phyloP scores from a whole-genome alignment of 2,888 invertebrate species.

The Melangyna quadrimaculata region DNA sequence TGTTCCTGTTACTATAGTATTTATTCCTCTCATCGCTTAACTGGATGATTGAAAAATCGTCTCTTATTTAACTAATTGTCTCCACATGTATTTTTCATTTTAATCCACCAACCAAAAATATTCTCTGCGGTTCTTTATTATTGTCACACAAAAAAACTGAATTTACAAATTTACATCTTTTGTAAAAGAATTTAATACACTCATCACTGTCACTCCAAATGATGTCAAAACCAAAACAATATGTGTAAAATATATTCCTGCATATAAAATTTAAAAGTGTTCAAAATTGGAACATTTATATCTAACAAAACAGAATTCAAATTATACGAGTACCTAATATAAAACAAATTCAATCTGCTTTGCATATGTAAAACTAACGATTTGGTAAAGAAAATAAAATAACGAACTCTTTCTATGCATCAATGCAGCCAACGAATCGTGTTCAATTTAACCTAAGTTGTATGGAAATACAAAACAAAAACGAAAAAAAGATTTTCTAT shows the following conservation, averaged over 20 bases:
- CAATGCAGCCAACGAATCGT: conserved; percentile 24
- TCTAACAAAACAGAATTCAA: not conserved
- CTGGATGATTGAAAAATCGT: no score
- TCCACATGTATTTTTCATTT: no score
- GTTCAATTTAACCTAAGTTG: conserved; percentile 50
- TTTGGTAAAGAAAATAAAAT: conserved; percentile 60
- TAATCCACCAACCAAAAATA: not conserved
- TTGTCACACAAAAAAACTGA: not conserved
- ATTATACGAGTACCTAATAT: not conserved
- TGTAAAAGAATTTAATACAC: conserved; percentile 13
- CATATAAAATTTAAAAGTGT: conserved; percentile 15
- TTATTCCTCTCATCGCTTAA: no score
- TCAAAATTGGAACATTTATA: conserved; percentile 36
- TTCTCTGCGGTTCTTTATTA: not conserved
- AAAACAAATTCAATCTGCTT: conserved; percentile 25
- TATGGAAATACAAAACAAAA: not conserved
- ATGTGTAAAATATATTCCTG: conserved; percentile 43
- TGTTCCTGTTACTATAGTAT: no score
- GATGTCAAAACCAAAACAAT: conserved; percentile 39
- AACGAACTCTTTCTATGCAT: conserved; percentile 31
- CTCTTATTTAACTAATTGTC: no score
- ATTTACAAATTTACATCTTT: not conserved
- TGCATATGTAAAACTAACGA: conserved; percentile 58
- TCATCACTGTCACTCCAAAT: conserved; percentile 53
- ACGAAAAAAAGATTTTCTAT: conserved; percentile 40